Evolutionary conservation across 2,113 vertebrate species (phyloP).

Genomic region (Boleophthalmus pectinirostris): DNA sequence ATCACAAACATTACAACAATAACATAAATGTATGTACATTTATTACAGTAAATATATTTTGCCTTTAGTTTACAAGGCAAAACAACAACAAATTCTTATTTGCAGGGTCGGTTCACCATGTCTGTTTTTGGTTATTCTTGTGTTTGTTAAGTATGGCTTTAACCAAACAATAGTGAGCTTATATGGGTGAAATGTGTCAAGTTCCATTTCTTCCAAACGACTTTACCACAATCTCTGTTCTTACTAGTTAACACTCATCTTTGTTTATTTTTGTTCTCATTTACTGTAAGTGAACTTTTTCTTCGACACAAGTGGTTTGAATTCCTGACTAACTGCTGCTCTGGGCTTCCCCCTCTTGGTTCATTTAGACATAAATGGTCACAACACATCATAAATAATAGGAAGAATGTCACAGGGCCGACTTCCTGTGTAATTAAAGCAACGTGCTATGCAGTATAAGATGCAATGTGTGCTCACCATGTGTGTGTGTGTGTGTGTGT

Average conservation of each 20-base stretch:
- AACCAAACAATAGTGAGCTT: neutral
- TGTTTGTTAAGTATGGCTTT: neutral
- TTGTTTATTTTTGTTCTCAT: conserved; percentile 20
- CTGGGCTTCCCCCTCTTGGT: conserved; percentile 50
- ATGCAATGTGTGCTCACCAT: conserved; percentile 58
- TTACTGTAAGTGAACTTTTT: conserved; percentile 26
- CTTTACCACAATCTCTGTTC: neutral
- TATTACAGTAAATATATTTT: too few relatives aligned
- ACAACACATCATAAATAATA: conserved; percentile 76
- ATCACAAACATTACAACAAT: too few relatives aligned
- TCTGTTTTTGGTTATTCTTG: neutral
- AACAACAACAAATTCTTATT: too few relatives aligned
- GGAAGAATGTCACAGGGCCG: conserved; percentile 59
- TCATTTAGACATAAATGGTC: conserved; percentile 55
- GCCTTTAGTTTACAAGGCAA: too few relatives aligned
- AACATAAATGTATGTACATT: too few relatives aligned
- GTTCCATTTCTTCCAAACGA: neutral
- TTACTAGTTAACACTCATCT: conserved; percentile 12
- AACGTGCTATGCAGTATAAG: conserved; percentile 55
- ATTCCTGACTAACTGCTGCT: conserved; percentile 65
- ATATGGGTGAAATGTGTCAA: neutral
- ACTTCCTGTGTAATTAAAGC: conserved; percentile 77
- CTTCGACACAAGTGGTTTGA: conserved; percentile 42
- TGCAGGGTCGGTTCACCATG: too few relatives aligned
- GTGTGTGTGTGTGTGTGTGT: conserved; percentile 21